These are phyloP conservation scores for Habrosyne pyritoides DNA, from an alignment of 2,888 invertebrate genomes.

Conservation along the genomic window DNA sequence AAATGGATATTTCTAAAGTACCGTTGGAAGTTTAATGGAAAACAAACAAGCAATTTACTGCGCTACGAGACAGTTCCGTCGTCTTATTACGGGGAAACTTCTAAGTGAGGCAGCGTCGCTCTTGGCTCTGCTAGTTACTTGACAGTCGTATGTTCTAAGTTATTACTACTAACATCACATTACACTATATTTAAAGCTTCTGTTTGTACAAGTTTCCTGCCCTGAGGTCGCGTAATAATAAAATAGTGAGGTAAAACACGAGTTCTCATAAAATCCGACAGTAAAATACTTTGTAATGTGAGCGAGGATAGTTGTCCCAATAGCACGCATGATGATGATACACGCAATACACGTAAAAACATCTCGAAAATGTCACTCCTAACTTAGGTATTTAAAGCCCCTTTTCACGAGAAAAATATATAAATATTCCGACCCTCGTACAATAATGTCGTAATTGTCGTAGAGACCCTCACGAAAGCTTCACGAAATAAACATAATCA, in stretches of 20 bases:
- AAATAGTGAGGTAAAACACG: not conserved
- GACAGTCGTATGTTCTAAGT: conserved; percentile 17
- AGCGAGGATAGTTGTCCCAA: not conserved
- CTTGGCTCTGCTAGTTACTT: conserved; percentile 24
- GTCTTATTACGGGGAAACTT: conserved; percentile 31
- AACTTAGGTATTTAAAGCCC: not conserved
- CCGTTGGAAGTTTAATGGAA: conserved; percentile 42
- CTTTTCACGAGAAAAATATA: not conserved
- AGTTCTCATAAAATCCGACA: not conserved
- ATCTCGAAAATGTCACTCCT: not conserved
- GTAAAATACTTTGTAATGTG: not conserved
- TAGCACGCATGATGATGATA: not conserved
- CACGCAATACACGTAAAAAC: not conserved
- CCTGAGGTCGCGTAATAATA: not conserved
- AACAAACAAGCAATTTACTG: conserved; percentile 48
- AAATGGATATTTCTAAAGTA: conserved; percentile 17
- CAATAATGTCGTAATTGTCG: not conserved
- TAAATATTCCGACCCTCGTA: not conserved
- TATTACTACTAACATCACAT: not conserved
- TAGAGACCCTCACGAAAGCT: not conserved
- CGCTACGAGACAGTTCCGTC: conserved; percentile 30
- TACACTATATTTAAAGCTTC: not conserved
- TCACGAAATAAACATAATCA: not conserved
- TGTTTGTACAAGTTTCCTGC: not conserved
- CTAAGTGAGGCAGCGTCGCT: conserved; percentile 26